phyloP scores from a whole-genome alignment of 2,888 invertebrate genomes.

The Epinotia brunnichana region DNA sequence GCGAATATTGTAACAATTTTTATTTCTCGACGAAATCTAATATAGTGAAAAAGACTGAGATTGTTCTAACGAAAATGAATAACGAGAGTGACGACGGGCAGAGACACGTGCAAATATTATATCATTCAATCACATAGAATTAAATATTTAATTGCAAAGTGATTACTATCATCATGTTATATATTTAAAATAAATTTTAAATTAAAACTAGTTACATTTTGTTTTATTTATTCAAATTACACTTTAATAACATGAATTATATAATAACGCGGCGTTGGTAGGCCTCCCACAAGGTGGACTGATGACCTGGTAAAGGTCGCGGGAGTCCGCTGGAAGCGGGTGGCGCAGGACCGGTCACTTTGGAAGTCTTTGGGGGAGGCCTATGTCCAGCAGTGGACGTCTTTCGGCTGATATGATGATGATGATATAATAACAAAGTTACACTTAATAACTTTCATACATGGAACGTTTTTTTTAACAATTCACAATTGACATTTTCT shows the following conservation, averaged over 20 bases:
- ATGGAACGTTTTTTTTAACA: background rate
- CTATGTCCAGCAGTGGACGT: too few relatives aligned
- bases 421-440: background rate
- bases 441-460: background rate
- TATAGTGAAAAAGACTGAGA: conserved; percentile 71
- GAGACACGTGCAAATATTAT: conserved; percentile 65
- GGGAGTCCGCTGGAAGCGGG: too few relatives aligned
- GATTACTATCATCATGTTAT: conserved; percentile 80
- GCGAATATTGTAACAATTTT: conserved; percentile 35
- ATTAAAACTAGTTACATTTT: conserved; percentile 50
- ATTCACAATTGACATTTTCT: too few relatives aligned
- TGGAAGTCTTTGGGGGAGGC: too few relatives aligned
- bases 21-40: conserved; percentile 50
- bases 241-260: background rate
- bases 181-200: conserved; percentile 80
- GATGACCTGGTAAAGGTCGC: too few relatives aligned
- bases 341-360: too few relatives aligned
- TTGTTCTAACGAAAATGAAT: conserved; percentile 64
- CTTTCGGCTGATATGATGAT: too few relatives aligned
- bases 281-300: too few relatives aligned
- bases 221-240: conserved; percentile 42
- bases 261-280: too few relatives aligned
- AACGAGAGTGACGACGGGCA: conserved; percentile 55
- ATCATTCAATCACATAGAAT: conserved; percentile 77
- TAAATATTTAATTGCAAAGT: conserved; percentile 71